These are phyloP conservation scores for Drosophila incognita DNA, from an alignment of 2,888 invertebrate genomes.

Conservation along the genomic window DNA sequence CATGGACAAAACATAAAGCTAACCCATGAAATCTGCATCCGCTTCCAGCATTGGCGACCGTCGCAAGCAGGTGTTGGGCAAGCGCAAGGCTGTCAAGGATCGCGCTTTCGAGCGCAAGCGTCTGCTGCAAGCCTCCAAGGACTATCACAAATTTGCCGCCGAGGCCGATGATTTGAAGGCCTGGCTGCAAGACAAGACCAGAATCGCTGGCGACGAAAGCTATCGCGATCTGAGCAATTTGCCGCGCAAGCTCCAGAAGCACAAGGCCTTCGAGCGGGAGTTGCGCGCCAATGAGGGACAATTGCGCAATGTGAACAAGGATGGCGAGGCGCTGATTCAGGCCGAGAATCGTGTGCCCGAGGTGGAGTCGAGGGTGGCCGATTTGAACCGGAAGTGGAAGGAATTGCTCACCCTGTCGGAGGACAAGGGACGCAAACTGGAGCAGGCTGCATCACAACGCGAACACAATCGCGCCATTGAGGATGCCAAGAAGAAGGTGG, in stretches of 20 bases:
- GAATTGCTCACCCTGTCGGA: constrained; percentile 89
- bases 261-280: constrained; percentile 98
- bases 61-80: constrained; percentile 90
- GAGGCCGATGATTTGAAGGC: constrained; percentile 95
- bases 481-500: constrained; percentile 94
- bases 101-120: constrained; percentile 91
- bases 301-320: constrained; percentile 93
- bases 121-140: constrained; percentile 92
- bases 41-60: constrained; percentile 88
- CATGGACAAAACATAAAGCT: background rate
- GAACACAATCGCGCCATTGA: constrained; percentile 92
- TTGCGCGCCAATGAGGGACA: constrained; percentile 97
- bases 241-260: constrained; percentile 96
- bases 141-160: constrained; percentile 96
- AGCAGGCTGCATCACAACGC: constrained; percentile 95
- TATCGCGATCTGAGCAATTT: constrained; percentile 95
- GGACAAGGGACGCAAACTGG: constrained; percentile 89
- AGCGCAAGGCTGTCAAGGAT: constrained; percentile 91
- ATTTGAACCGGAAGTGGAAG: constrained; percentile 92
- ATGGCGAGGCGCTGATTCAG: constrained; percentile 90
- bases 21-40: background rate
- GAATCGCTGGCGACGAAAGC: constrained; percentile 96
- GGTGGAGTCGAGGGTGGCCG: constrained; percentile 88
- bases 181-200: constrained; percentile 97
- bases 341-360: constrained; percentile 90